Evolutionary conservation across 1,140 invertebrate species (phyloP).

Genomic region (Drosophila tristis): DNA sequence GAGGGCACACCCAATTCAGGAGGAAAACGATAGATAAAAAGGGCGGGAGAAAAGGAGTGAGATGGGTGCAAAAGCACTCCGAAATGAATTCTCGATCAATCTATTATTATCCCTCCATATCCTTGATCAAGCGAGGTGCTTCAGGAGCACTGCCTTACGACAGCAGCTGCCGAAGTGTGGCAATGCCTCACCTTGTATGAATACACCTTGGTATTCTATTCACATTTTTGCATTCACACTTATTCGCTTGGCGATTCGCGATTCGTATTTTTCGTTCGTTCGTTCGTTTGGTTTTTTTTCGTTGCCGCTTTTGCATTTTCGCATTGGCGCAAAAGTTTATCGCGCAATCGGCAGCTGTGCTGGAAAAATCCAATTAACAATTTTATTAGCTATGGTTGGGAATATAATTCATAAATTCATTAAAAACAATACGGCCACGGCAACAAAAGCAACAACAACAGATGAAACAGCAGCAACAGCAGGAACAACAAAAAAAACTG

Average conservation of each 20-base stretch:
- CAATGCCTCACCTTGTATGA: too few species aligned
- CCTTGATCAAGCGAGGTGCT: too few species aligned
- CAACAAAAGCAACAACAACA: too few species aligned
- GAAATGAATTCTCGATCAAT: too few species aligned
- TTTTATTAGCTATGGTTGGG: constrained; percentile 81
- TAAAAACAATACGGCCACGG: constrained; percentile 51
- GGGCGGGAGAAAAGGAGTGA: too few species aligned
- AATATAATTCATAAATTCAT: constrained; percentile 83
- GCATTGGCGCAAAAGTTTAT: constrained; percentile 14
- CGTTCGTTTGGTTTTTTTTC: background rate
- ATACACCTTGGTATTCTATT: constrained; percentile 5
- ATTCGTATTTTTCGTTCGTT: constrained; percentile 20
- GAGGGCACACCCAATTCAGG: too few species aligned
- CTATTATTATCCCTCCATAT: too few species aligned
- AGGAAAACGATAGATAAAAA: too few species aligned
- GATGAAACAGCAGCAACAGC: constrained; percentile 4
- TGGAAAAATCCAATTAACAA: constrained; percentile 82
- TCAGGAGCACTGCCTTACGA: too few species aligned
- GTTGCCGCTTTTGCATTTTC: constrained; percentile 24
- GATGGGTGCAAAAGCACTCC: too few species aligned
- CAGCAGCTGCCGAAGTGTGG: too few species aligned
- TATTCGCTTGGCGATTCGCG: constrained; percentile 41
- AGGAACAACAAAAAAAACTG: constrained; percentile 44
- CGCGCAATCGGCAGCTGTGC: constrained; percentile 58
- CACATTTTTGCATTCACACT: constrained; percentile 44